Base-by-base conservation (phyloP, 1,140 invertebrate species). In the Neodiprion fabricii region DNA sequence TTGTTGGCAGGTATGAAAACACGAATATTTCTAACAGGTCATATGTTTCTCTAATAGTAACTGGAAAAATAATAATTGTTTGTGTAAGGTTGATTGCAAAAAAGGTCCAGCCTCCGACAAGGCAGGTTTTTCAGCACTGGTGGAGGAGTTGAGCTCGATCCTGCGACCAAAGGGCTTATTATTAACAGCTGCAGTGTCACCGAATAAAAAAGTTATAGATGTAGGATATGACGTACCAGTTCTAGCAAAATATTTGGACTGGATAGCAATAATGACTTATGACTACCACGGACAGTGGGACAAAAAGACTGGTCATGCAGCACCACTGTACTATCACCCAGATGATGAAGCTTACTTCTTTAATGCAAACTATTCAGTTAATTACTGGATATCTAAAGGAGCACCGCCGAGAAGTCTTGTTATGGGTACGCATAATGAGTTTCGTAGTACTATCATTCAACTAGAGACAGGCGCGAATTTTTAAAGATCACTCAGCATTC, bases 281-380 rank as follows among this genome's bases (percentile, higher is more conserved):
- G 96, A 97, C 80, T 97, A 92, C 83, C 95, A 96, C 79, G 95
- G 95, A 0, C 93, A 95, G 78, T 95, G 95, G 91, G 95, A 95
- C 77, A 95, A 95, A 77, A 92, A 92, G 79, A 97, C 96, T 7
- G 95, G 95, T 4, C 96, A 97, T 80, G 92, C 96, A 17, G 92
- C 95, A 0, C 95, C 96, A 0, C 87, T 97, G 75, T 95, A 93
- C 78, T 92, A 94, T 78, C 94, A 96, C 80, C 92, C 94, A 9
- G 92, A 95, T 4, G 84, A 88, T 72, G 84, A 88, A 11, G 83
- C 81, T 75, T 82, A 81, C 48, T 87, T 85, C 75, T 88, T 89
- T 75, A 84, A 91, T 85, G 74, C 86, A 92, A 96, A 98, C 82
- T 97, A 92, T 84, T 94, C 96, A 0, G 93, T 97, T 21, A 93